Evolutionary conservation across 2,113 vertebrate genomes (phyloP).

Genomic region (Megaceryle maxima): DNA sequence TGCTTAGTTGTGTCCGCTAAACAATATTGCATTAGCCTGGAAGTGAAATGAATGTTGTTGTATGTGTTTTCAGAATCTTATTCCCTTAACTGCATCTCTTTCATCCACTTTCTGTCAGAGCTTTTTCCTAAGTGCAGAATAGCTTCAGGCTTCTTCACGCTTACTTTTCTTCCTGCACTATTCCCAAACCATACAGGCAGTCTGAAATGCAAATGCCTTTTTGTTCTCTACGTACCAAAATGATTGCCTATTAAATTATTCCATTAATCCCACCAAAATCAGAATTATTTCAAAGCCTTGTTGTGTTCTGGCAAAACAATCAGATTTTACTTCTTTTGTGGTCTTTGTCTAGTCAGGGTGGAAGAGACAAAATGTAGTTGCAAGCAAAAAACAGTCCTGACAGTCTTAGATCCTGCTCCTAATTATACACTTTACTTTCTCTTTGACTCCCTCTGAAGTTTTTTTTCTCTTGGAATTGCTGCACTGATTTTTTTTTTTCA

Average conservation of each 20-base stretch:
- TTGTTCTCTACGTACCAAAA: neutral
- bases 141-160: neutral
- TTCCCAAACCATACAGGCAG: neutral
- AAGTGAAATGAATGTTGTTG: neutral
- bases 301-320: neutral
- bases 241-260: neutral
- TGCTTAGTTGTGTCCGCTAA: neutral
- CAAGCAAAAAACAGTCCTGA: neutral
- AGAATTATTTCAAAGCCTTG: neutral
- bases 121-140: neutral
- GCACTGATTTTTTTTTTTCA: neutral
- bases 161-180: neutral
- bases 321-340: neutral
- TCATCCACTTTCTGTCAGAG: neutral
- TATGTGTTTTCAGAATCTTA: neutral
- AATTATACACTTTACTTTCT: neutral
- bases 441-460: neutral
- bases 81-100: neutral
- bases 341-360: neutral
- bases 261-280: neutral
- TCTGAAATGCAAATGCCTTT: conserved; percentile 31
- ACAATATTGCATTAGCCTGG: neutral
- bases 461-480: neutral
- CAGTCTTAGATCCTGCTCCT: neutral
- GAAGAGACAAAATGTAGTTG: neutral